phyloP scores from a whole-genome alignment of 1,140 invertebrate genomes.

The Platyscapa corneri region DNA sequence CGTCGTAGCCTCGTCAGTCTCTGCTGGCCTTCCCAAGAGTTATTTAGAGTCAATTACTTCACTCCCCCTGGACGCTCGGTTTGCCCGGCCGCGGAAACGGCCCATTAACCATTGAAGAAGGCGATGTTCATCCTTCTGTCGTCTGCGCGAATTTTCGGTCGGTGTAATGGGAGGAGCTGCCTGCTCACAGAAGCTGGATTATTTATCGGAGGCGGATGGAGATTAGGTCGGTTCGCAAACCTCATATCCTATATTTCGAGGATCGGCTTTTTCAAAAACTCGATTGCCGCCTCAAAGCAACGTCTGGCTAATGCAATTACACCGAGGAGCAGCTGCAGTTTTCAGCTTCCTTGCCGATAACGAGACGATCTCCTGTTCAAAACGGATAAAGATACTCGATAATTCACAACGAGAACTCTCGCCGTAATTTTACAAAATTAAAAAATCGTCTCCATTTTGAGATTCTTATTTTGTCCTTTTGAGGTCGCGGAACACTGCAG shows the following conservation, averaged over 20 bases:
- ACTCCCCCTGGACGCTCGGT: not conserved
- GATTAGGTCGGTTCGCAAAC: not conserved
- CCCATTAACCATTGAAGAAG: conserved; percentile 34
- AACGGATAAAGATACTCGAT: not conserved
- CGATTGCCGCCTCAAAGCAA: not conserved
- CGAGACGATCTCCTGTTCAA: too few species aligned
- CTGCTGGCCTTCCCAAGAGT: not conserved
- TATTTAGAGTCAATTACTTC: conserved; percentile 49
- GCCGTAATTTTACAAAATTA: not conserved
- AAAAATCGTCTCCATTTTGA: not conserved
- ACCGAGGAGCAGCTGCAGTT: not conserved
- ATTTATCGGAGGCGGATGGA: not conserved
- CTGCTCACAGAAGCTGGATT: not conserved
- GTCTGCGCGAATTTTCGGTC: conserved; percentile 22
- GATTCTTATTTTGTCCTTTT: not conserved
- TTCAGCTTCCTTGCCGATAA: too few species aligned
- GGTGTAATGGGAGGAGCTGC: conserved; percentile 26
- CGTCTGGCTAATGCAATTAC: not conserved
- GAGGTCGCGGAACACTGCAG: not conserved
- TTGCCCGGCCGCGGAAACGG: not conserved
- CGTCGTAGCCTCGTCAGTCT: conserved; percentile 3
- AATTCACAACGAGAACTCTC: not conserved
- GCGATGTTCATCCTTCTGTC: not conserved
- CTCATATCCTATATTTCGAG: not conserved
- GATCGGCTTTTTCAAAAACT: not conserved